These are phyloP conservation scores for Pelobates fuscus DNA, from an alignment of 2,113 vertebrate species.

Conservation along the genomic window DNA sequence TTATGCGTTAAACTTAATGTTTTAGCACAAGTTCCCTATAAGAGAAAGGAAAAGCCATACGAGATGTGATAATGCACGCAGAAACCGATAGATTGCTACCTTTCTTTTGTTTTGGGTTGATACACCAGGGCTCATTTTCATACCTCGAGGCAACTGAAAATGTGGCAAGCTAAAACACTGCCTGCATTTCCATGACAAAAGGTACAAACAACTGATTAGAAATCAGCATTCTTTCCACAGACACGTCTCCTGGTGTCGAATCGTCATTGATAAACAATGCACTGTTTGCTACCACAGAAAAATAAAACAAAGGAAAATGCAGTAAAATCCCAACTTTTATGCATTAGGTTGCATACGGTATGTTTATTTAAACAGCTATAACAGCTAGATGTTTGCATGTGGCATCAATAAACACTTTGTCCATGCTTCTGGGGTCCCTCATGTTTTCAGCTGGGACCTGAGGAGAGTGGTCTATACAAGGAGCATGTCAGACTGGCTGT, in stretches of 20 bases:
- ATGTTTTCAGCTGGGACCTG: too few relatives aligned
- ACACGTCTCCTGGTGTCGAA: background rate
- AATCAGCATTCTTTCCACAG: background rate
- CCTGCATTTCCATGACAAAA: conserved; percentile 25
- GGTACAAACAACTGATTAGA: background rate
- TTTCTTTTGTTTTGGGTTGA: background rate
- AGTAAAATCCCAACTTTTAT: too few relatives aligned
- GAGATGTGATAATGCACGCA: background rate
- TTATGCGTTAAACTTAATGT: background rate
- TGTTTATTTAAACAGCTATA: too few relatives aligned
- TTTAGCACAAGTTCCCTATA: background rate
- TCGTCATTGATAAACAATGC: too few relatives aligned
- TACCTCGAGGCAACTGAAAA: conserved; percentile 21
- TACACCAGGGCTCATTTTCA: background rate
- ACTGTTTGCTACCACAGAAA: too few relatives aligned
- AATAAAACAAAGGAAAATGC: too few relatives aligned
- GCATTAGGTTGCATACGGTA: too few relatives aligned
- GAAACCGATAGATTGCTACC: conserved; percentile 4
- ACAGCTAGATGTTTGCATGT: too few relatives aligned
- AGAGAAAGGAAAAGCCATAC: background rate
- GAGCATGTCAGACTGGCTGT: too few relatives aligned
- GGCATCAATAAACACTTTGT: too few relatives aligned
- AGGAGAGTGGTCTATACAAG: too few relatives aligned
- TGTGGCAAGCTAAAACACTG: background rate
- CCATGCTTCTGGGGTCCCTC: too few relatives aligned